phyloP scores from a whole-genome alignment of 2,888 invertebrate species.

The Caenorhabditis sp. region DNA sequence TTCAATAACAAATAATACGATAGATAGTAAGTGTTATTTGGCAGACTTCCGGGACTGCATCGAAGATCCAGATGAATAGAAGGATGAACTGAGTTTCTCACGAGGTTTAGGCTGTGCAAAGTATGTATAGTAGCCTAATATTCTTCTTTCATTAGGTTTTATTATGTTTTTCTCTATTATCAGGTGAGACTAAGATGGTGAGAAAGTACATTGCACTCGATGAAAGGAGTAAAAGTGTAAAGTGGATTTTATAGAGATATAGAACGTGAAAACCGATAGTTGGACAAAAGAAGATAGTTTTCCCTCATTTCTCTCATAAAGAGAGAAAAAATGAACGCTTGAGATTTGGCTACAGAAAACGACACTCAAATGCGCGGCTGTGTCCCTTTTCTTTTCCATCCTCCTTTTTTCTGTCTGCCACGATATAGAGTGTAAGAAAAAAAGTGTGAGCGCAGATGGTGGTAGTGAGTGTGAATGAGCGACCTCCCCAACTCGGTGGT shows the following conservation, averaged over 20 bases:
- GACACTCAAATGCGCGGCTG: slow-evolving; percentile 25
- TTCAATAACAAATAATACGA: background rate
- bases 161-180: no score
- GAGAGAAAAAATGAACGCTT: slow-evolving; percentile 1
- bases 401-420: background rate
- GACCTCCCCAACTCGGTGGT: slow-evolving; percentile 17
- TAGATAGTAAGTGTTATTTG: no score
- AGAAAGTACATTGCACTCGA: no score
- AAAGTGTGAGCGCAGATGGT: slow-evolving; percentile 30
- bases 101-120: no score
- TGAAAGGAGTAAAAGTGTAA: background rate
- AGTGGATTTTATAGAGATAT: background rate
- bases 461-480: slow-evolving; percentile 37
- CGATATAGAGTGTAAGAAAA: slow-evolving; percentile 14
- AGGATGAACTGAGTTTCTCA: no score
- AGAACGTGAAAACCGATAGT: background rate
- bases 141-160: no score
- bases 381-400: background rate
- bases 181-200: no score
- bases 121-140: no score
- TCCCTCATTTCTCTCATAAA: background rate
- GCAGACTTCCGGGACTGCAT: no score
- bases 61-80: no score
- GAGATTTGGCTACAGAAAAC: slow-evolving; percentile 35
- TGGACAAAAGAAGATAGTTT: background rate